These are phyloP conservation scores for Oryzias curvinotus DNA, from an alignment of 2,113 vertebrate genomes.

Conservation along the genomic window DNA sequence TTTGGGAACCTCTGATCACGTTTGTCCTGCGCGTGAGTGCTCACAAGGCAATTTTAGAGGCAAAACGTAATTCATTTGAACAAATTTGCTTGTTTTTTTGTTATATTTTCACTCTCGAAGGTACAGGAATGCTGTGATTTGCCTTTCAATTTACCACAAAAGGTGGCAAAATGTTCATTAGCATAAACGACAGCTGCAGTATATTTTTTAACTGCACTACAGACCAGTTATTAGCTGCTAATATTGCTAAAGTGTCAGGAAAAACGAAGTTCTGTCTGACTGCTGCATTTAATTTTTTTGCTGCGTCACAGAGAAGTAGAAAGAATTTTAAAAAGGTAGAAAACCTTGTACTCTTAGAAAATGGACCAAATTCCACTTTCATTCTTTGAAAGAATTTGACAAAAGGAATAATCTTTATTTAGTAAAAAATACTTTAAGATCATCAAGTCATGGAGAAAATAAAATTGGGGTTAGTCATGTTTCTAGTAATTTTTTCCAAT, in stretches of 20 bases:
- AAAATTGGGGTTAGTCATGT: too few relatives aligned
- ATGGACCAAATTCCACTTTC: too few relatives aligned
- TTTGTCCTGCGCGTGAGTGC: constrained; percentile 14
- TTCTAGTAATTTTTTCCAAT: too few relatives aligned
- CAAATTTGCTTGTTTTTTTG: neutral
- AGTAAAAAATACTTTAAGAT: too few relatives aligned
- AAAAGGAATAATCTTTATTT: too few relatives aligned
- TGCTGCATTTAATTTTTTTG: constrained; percentile 23
- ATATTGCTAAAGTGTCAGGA: constrained; percentile 12
- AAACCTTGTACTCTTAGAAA: constrained; percentile 3
- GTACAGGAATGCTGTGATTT: constrained; percentile 30
- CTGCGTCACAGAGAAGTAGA: neutral
- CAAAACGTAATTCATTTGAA: constrained; percentile 14
- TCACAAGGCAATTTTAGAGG: constrained; percentile 17
- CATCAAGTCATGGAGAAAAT: too few relatives aligned
- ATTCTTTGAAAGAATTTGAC: too few relatives aligned
- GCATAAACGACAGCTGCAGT: constrained; percentile 63
- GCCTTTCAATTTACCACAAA: constrained; percentile 37
- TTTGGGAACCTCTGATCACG: constrained; percentile 31
- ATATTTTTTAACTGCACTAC: constrained; percentile 55
- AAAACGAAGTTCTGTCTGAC: constrained; percentile 1
- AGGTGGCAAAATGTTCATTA: constrained; percentile 55
- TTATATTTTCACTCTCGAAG: constrained; percentile 53
- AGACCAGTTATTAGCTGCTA: constrained; percentile 25
- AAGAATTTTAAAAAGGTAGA: neutral